A percentile compares a stretch with the other conserved stretches of the same genome.
Evolutionary conservation across 2,797 vertebrate species (phyloP).

Genomic region (Chromis chromis): DNA sequence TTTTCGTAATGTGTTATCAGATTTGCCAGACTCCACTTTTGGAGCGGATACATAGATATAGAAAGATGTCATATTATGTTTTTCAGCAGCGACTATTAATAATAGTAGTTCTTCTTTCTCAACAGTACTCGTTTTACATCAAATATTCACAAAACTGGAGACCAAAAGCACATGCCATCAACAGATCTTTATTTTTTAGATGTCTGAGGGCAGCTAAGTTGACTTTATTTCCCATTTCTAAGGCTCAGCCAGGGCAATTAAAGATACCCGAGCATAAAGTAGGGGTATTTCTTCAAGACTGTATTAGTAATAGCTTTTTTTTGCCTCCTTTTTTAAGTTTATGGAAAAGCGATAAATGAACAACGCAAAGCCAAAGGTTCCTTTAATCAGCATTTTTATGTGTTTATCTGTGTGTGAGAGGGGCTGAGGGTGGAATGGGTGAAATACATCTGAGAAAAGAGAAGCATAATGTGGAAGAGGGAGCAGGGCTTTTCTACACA

Average conservation of each 20-base stretch:
- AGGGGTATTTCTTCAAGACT: not conserved
- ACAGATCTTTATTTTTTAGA: constrained; percentile 49
- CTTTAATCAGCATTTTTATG: too few relatives aligned
- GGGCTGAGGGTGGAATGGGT: not conserved
- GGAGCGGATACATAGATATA: constrained; percentile 6
- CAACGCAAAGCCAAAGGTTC: too few relatives aligned
- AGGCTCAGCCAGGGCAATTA: constrained; percentile 57
- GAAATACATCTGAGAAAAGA: constrained; percentile 9
- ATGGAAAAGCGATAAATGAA: not conserved
- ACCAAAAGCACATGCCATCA: constrained; percentile 34
- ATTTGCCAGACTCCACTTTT: constrained; percentile 16
- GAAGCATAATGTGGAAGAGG: constrained; percentile 36
- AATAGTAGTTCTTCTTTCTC: not conserved
- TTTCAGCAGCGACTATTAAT: not conserved
- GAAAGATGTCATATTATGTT: constrained; percentile 4
- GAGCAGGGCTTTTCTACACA: constrained; percentile 60
- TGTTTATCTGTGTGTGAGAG: too few relatives aligned
- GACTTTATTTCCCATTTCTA: constrained; percentile 53
- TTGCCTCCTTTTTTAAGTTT: too few relatives aligned
- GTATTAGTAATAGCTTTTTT: not conserved
- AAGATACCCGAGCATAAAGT: not conserved
- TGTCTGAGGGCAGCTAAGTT: constrained; percentile 39
- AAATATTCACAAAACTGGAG: constrained; percentile 24
- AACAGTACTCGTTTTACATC: not conserved
- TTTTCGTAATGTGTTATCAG: constrained; percentile 9